Evolutionary conservation across 2,888 invertebrate genomes (phyloP).

Genomic region (Ischnura elegans): DNA sequence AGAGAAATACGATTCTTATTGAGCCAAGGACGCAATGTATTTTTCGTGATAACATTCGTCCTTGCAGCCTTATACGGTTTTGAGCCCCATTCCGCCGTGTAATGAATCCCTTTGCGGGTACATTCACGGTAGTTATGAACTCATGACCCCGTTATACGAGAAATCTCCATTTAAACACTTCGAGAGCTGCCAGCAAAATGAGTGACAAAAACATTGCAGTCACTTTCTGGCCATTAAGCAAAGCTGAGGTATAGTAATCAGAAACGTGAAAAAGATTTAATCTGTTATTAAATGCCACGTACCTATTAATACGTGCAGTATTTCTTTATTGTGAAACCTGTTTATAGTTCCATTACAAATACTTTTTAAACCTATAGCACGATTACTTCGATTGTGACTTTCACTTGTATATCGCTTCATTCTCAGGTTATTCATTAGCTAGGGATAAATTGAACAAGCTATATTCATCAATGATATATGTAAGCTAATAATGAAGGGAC

Average conservation of each 20-base stretch:
- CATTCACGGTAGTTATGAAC: neutral
- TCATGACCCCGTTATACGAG: neutral
- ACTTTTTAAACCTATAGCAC: too few relatives aligned
- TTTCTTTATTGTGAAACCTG: too few relatives aligned
- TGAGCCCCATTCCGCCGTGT: neutral
- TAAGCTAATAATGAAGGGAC: too few relatives aligned
- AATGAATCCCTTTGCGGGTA: neutral
- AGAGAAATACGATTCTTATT: neutral
- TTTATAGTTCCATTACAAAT: too few relatives aligned
- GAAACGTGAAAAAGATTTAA: neutral
- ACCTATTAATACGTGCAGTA: too few relatives aligned
- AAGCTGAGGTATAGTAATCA: neutral
- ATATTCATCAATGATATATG: too few relatives aligned
- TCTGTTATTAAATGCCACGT: neutral
- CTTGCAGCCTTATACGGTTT: neutral
- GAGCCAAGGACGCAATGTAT: conserved; percentile 7
- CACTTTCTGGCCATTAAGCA: neutral
- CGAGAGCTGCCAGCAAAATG: neutral
- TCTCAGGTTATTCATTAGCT: too few relatives aligned
- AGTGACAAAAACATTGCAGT: neutral
- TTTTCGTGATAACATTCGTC: neutral
- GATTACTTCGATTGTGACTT: too few relatives aligned
- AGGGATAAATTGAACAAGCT: too few relatives aligned
- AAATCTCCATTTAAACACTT: neutral
- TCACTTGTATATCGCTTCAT: too few relatives aligned